Evolutionary conservation across 2,797 vertebrate species (phyloP), one percentile per base, ranked within the genome.

Genomic region (Amblyopsis hoosieri): DNA sequence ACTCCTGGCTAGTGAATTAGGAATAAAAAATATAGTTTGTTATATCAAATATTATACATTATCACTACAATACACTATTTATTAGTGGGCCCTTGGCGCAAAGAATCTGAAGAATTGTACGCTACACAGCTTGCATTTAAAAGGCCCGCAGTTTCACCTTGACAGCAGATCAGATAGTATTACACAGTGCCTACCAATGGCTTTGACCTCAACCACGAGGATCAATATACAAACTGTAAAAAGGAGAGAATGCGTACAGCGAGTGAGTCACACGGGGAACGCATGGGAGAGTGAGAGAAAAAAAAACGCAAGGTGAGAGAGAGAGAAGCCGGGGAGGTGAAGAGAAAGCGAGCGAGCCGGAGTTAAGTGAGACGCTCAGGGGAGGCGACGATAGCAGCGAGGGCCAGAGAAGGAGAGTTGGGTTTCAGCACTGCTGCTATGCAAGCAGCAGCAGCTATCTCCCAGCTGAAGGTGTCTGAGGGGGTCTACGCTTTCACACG

Each of bases 91-190:
- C 56, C 78, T 66, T 64, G 75, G 80, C 80, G 76, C 47, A 71
- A 79, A 69, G 80, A 62, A 3, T 62, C 68, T 72, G 76, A 23
- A 45, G 59, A 80, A 74, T 67, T 45, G 78, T 75, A 80, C 77
- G 87, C 75, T 64, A 85, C 79, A 68, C 23, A 29, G 23, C 23
- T 29, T 29, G 23, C 23, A 29, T 29, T 81, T 86, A 87, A 71
- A 85, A 88, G 85, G 68, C 84, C 63, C 74, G 86, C 84, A 72
- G 80, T 58, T 42, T 74, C 12, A 55, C 75, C 64, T 9, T 86
- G 87, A 86, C 85, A 86, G 85, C 86, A 63, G 75, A 29, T 4
- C 66, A 86, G 88, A 88, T 90, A 84, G 78, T 85, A 64, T 90
- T 90, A 83, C 85, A 84, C 74, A 66, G 78, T 72, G 85, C 84